Base-by-base conservation (phyloP, 2,888 invertebrate genomes). In the Abrostola triplasia region DNA sequence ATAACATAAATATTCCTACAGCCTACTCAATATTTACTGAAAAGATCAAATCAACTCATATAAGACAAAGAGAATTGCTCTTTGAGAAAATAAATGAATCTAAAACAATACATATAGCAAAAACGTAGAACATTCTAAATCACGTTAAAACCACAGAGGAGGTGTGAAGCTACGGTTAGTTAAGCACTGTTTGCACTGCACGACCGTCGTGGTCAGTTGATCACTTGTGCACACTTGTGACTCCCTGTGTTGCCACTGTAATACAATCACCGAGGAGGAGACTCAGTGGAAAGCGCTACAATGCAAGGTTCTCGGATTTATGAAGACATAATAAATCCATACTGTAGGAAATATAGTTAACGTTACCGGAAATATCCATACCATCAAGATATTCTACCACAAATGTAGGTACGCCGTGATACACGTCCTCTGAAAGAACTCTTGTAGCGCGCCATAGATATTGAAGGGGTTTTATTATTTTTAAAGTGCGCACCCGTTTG, bases 401-500 rank as follows among this genome's bases (percentile, higher is more conserved):
- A 12, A 50, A 70, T 53, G 51, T 59, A 40, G 9, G 36, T 50
- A 57, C 40, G 50, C 57, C 51, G 52, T 38, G 51, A 24, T 36
- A 42, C 59, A 50, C 36, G 60, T 57, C 49, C 53, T 61, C 44
- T 76, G 47, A 64, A 59, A 62, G 76, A 69, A 66, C 72, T 65
- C 66, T 65, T 50, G 65, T 60, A 70, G 64, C 63, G 55, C 73
- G 56, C 73, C 77, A 80, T 80, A 81, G 84, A 88, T 85, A 88
- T 86, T 90, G 86, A 92, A 93, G 92, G 88, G 91, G 89, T 93
- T 93, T 92, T 92, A 92, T 94, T 93, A 92, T 94, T 92, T 94
- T 92, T 93, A 92, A 91, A 94, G 94, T 90, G 88, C 89, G 87
- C 91, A 92, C 93, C 92, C 95, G 95, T 95, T 95, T 95, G 95